Evolutionary conservation across 2,113 vertebrate species (phyloP).

Genomic region (Bagarius yarrelli): DNA sequence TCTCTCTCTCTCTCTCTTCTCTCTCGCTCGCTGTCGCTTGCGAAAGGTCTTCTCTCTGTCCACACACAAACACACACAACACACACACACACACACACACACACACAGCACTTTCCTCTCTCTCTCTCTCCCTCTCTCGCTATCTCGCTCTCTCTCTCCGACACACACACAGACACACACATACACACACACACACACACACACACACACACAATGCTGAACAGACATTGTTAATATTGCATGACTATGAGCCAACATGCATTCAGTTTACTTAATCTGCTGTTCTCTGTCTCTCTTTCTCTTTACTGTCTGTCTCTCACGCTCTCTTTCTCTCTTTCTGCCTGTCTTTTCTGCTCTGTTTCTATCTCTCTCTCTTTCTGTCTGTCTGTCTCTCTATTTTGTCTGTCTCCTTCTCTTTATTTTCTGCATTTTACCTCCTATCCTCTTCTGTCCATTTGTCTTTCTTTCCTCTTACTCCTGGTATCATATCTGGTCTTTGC

Average conservation of each 20-base stretch:
- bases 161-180: too few species aligned
- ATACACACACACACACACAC: constrained; percentile 4
- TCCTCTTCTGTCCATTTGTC: not conserved
- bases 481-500: not conserved
- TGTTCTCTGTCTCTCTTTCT: constrained; percentile 10
- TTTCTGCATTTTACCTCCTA: not conserved
- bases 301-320: constrained; percentile 1
- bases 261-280: constrained; percentile 32
- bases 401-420: not conserved
- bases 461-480: not conserved
- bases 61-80: too few species aligned
- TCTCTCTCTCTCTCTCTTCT: too few species aligned
- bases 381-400: not conserved
- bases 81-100: constrained; percentile 8
- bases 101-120: not conserved
- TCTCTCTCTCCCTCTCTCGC: not conserved
- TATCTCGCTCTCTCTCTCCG: not conserved
- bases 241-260: constrained; percentile 39
- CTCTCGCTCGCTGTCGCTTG: too few species aligned
- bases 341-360: not conserved
- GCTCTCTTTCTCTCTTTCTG: not conserved
- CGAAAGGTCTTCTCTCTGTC: too few species aligned
- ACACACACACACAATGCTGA: constrained; percentile 12
- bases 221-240: constrained; percentile 42
- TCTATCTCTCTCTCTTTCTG: not conserved